Evolutionary conservation across 2,797 vertebrate species (phyloP).

Genomic region (Myotis planiceps): DNA sequence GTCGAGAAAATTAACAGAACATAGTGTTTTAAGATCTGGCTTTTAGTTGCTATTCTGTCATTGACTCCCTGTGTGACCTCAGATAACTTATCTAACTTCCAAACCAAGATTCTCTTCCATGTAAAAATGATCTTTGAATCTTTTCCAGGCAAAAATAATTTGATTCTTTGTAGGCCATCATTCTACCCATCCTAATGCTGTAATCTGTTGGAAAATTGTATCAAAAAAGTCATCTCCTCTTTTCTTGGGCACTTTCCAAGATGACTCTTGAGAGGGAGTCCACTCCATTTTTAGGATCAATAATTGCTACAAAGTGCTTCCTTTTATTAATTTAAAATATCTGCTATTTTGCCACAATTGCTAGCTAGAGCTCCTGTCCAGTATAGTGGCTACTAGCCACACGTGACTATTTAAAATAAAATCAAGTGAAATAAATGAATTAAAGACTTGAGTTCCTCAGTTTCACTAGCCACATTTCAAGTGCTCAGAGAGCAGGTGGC

Average conservation of each 20-base stretch:
- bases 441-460: background rate
- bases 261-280: background rate
- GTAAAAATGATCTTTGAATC: background rate
- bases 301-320: background rate
- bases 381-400: background rate
- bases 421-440: background rate
- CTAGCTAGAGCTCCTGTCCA: background rate
- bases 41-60: background rate
- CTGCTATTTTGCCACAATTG: background rate
- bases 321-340: slow-evolving; percentile 34
- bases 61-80: background rate
- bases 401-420: background rate
- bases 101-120: background rate
- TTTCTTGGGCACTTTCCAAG: background rate
- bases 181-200: background rate
- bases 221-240: background rate
- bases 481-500: background rate
- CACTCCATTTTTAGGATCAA: background rate
- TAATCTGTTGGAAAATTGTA: background rate
- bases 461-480: background rate
- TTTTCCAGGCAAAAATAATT: slow-evolving; percentile 13
- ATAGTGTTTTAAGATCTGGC: background rate
- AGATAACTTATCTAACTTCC: background rate
- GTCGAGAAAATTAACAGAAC: background rate
- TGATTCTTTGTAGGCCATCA: background rate